Conservation (phyloP, 2,888 invertebrate genomes). For the Phasia obesa region DNA sequence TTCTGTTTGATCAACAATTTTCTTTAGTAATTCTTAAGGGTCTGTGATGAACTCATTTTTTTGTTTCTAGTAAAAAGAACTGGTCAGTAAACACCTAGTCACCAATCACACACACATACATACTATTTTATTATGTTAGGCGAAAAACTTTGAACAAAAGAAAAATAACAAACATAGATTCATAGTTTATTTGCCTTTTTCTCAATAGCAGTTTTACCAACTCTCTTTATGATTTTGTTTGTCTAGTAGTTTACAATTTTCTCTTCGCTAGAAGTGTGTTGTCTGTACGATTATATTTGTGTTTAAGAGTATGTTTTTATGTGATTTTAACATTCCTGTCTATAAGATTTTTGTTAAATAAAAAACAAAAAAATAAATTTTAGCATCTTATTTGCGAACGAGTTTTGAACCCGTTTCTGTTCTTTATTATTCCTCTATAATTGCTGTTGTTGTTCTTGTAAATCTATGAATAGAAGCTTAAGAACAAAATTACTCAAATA, state of each 20-base stretch:
- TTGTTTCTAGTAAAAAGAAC: constrained; percentile 15
- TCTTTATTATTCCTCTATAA: background rate
- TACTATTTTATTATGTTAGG: too few relatives aligned
- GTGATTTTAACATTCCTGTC: constrained; percentile 18
- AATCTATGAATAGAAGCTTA: background rate
- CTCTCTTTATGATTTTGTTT: background rate
- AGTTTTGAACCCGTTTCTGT: constrained; percentile 63
- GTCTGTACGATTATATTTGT: background rate
- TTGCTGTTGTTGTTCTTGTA: background rate
- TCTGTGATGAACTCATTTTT: constrained; percentile 23
- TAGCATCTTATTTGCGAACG: constrained; percentile 59
- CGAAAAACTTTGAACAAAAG: too few relatives aligned
- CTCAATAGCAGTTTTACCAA: background rate
- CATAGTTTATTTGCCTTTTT: background rate
- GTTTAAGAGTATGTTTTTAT: constrained; percentile 7
- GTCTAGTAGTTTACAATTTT: background rate
- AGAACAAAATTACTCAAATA: background rate
- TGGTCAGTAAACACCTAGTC: constrained; percentile 12
- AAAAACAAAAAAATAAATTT: constrained; percentile 19
- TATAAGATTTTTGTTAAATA: constrained; percentile 17
- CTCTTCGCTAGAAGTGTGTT: constrained; percentile 5
- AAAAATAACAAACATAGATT: background rate
- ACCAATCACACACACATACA: background rate
- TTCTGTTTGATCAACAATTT: constrained; percentile 7
- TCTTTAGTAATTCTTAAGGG: constrained; percentile 17